These are phyloP conservation scores for Druon quercuslanigerum DNA, from an alignment of 1,140 invertebrate genomes.

Conservation along the genomic window DNA sequence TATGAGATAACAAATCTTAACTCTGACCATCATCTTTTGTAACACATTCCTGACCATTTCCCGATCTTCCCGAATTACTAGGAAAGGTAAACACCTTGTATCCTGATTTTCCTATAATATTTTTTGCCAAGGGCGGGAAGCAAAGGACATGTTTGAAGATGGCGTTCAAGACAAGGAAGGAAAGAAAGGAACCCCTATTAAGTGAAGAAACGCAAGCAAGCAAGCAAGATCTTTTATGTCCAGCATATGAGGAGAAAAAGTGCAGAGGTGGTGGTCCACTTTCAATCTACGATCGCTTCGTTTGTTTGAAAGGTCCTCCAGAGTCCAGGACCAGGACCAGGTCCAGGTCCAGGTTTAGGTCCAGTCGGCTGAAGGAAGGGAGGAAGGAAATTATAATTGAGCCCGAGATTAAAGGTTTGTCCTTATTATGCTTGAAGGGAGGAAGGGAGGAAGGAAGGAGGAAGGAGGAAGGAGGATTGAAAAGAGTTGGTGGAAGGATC, in stretches of 20 bases:
- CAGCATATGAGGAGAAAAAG: slow-evolving; percentile 48
- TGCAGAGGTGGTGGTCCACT: slow-evolving; percentile 61
- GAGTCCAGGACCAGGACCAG: slow-evolving; percentile 3
- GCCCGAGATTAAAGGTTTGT: slow-evolving; percentile 69
- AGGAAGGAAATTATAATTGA: slow-evolving; percentile 68
- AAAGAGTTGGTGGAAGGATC: slow-evolving; percentile 63
- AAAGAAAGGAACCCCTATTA: slow-evolving; percentile 23
- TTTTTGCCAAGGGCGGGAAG: too few relatives aligned
- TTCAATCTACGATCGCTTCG: slow-evolving; percentile 56
- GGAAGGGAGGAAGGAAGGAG: slow-evolving; percentile 53
- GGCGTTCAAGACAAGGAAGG: slow-evolving; percentile 25
- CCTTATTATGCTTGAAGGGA: slow-evolving; percentile 66
- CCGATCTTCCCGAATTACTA: too few relatives aligned
- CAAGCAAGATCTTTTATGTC: neutral
- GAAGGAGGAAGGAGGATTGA: slow-evolving; percentile 56
- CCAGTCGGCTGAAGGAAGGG: slow-evolving; percentile 41
- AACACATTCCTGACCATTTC: too few relatives aligned
- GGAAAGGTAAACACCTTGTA: too few relatives aligned
- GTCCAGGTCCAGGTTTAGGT: too few relatives aligned
- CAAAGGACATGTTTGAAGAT: neutral
- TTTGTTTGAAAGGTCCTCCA: slow-evolving; percentile 49
- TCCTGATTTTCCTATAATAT: too few relatives aligned
- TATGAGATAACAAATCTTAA: too few relatives aligned
- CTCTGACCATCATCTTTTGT: too few relatives aligned
- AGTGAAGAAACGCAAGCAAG: slow-evolving; percentile 4